Base-by-base conservation (phyloP, 2,888 invertebrate genomes). In the Arctia plantaginis region DNA sequence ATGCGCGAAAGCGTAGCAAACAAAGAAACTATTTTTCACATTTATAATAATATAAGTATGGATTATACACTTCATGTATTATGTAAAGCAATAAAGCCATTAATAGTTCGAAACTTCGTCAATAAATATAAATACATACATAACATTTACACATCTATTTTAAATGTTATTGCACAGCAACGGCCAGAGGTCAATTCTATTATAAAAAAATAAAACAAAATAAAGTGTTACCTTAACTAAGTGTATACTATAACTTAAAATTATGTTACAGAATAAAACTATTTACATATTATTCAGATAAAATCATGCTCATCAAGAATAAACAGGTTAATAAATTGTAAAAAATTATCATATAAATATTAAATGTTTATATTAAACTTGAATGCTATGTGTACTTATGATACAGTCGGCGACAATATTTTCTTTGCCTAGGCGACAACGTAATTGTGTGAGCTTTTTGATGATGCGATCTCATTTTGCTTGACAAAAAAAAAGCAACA, bases 321-420 rank as follows among this genome's bases (percentile, higher is more conserved):
- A 41, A 69, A 27, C 51, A 41, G 39, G 30, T 62, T 39, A 66
- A 41, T 71, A 74, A 68, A 71, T 64, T 20, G 41, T 68, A 1
- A 30, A 39, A 41, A 23, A 74, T 74, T 74, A 73, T 12, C 73
- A 71, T 74, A n/a, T n/a, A 71, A 66, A 35, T 68, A 51, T 35
- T 47, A 69, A 66, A 75, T 75, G 20, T 20, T 69, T 69, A 73
- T 73, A 44, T 51, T 30, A 76, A 73, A 71, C 70, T 39, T 51
- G 72, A 67, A 33, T 65, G 67, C 2, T 41, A 62, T 18, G 23
- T 65, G 65, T 39, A 44, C 39, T 39, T 65, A 62, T 1, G 35
- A 35, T 65, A 65, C 65, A 65, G 65, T 65, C 39, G 23, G 23
- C 3, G 20, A 23, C 8, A 65, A 6, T 20, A 27, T 59, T 4